Base-by-base conservation (phyloP, 2,797 vertebrate genomes). In the Mormyrus proboscirostris region DNA sequence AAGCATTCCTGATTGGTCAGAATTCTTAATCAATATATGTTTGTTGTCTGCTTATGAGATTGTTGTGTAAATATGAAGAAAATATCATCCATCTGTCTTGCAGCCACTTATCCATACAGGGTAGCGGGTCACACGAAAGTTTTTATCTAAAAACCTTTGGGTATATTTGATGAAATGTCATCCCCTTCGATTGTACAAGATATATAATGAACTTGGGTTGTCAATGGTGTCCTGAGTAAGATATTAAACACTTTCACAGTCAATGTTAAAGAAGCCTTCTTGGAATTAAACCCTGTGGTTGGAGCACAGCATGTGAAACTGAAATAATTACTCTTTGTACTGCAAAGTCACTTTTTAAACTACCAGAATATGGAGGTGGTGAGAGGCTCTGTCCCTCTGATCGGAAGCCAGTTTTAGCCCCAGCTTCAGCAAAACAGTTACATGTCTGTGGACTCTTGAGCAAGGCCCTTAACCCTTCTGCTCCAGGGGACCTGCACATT, bases 221-320 rank as follows among this genome's bases (percentile, higher is more conserved):
- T 53, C 79, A 85, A 59, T 44, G 79, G 47, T 50, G 25, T 25
- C 29, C 19, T 38, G 57, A 50, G 84, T 19, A 59, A 76, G 50
- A 47, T 86, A 86, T 86, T 86, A 84, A 62, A 69, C 50, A 62
- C 47, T 59, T 50, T 49, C 65, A 89, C 33, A 86, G 84, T 29
- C 50, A 49, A 79, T 22, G n/a, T 73, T 33, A 73, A 33, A 69
- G 65, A 33, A 33, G 65, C 65, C 29, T 73, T 69, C 25, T 69
- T 29, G 10, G 62, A 33, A 33, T 29, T 69, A 69, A 69, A 33
- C 25, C 10, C 62, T 29, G 29, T 73, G 12, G 65, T 73, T 16
- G 65, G 29, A 33, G 29, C 29, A 73, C 29, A 4, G 65, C 29
- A 73, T 14, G 29, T 73, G 29, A 73, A 33, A 73, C 12, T 14